Conservation (phyloP, 2,888 invertebrate genomes). For the Syrphus vitripennis region DNA sequence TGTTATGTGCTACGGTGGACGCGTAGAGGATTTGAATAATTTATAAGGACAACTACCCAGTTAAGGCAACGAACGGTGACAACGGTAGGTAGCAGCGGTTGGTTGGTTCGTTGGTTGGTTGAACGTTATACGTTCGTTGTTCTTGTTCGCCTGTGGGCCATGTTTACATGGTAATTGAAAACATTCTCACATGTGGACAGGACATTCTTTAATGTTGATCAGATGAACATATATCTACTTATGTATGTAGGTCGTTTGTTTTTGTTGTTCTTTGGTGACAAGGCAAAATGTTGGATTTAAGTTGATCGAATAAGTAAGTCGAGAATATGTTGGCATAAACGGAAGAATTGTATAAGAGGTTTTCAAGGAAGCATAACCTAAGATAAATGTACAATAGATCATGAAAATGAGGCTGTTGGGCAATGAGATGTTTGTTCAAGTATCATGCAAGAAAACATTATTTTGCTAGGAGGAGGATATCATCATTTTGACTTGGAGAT, state of each 20-base stretch:
- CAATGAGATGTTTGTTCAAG: slow-evolving; percentile 4
- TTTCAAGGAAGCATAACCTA: slow-evolving; percentile 48
- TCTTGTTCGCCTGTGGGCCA: neutral
- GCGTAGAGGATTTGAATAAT: slow-evolving; percentile 64
- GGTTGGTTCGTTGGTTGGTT: neutral
- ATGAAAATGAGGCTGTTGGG: neutral
- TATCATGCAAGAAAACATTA: neutral
- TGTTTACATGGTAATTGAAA: slow-evolving; percentile 66
- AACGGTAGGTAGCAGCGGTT: neutral
- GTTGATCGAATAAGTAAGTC: slow-evolving; percentile 6
- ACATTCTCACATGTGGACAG: slow-evolving; percentile 56
- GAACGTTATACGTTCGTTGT: too few species aligned
- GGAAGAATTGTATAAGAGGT: neutral
- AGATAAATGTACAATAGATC: slow-evolving; percentile 65
- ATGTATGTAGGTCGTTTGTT: neutral
- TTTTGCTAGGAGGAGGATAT: neutral
- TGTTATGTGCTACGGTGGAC: slow-evolving; percentile 58
- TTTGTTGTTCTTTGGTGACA: slow-evolving; percentile 17
- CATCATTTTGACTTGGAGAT: neutral
- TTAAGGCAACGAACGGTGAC: slow-evolving; percentile 38
- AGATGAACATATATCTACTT: neutral
- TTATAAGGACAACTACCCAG: slow-evolving; percentile 50
- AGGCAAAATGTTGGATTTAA: slow-evolving; percentile 8
- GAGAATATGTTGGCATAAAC: too few species aligned
- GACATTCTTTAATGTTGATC: slow-evolving; percentile 42